Conservation (phyloP, 2,888 invertebrate genomes). For the Papilio gigon region DNA sequence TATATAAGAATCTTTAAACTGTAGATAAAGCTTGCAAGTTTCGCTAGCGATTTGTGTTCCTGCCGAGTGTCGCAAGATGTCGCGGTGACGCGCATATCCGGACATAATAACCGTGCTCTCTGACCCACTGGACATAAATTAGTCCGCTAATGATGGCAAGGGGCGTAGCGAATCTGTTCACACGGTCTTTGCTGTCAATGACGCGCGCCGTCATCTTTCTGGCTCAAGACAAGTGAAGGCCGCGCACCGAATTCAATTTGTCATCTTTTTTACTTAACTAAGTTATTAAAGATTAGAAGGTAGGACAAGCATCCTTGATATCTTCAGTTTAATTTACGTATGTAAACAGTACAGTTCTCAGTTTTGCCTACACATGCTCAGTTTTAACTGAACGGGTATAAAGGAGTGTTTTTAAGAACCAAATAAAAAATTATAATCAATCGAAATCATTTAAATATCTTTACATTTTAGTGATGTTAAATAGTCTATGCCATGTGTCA, state of each 20-base stretch:
- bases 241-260: neutral
- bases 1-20: no score
- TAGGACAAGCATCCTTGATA: no score
- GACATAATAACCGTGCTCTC: conserved; percentile 52
- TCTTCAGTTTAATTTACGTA: no score
- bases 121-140: conserved; percentile 44
- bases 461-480: neutral
- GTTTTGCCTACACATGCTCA: no score
- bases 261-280: conserved; percentile 17
- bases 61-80: conserved; percentile 44
- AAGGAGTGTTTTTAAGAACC: neutral
- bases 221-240: conserved; percentile 21
- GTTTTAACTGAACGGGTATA: no score
- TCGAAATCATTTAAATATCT: neutral
- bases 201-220: conserved; percentile 45
- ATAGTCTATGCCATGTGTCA: neutral
- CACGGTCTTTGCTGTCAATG: conserved; percentile 46
- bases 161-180: conserved; percentile 58
- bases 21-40: neutral
- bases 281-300: neutral
- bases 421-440: neutral
- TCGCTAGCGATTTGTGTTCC: neutral
- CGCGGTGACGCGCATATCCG: conserved; percentile 59
- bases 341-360: no score
- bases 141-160: conserved; percentile 47